Evolutionary conservation across 1,140 invertebrate species (phyloP).

Genomic region (Drosophila kanapiae): DNA sequence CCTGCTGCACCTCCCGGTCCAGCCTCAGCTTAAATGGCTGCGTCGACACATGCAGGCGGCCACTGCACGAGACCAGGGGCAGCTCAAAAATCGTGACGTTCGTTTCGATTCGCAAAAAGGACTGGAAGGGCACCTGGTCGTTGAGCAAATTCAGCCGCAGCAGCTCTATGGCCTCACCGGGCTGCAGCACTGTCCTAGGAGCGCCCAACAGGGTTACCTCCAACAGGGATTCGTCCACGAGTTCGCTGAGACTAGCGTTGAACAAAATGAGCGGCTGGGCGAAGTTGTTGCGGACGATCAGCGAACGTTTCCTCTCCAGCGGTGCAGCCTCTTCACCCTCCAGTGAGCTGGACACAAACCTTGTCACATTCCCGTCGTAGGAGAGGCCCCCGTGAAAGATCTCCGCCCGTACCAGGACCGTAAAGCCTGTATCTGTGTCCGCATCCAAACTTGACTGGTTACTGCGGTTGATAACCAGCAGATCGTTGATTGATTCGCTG

Average conservation of each 20-base stretch:
- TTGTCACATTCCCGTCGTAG: constrained; percentile 67
- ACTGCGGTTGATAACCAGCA: constrained; percentile 46
- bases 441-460: constrained; percentile 13
- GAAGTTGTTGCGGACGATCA: constrained; percentile 69
- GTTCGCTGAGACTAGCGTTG: constrained; percentile 54
- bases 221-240: constrained; percentile 51
- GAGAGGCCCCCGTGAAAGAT: constrained; percentile 70
- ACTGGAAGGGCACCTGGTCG: constrained; percentile 50
- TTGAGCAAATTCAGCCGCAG: constrained; percentile 59
- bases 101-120: constrained; percentile 59
- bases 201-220: constrained; percentile 75
- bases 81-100: constrained; percentile 72
- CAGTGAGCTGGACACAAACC: constrained; percentile 53
- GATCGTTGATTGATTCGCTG: constrained; percentile 55
- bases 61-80: constrained; percentile 67
- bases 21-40: constrained; percentile 48
- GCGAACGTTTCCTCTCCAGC: constrained; percentile 46
- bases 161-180: constrained; percentile 64
- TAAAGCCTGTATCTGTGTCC: constrained; percentile 45
- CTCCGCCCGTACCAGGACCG: constrained; percentile 69
- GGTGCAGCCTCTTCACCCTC: constrained; percentile 19
- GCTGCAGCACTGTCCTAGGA: constrained; percentile 57
- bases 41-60: constrained; percentile 68
- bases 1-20: background rate
- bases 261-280: constrained; percentile 58